Percentiles rank a stretch among this genome's conserved stretches.
Evolutionary conservation across 2,888 invertebrate species (phyloP).

Genomic region (Caenorhabditis wallacei): DNA sequence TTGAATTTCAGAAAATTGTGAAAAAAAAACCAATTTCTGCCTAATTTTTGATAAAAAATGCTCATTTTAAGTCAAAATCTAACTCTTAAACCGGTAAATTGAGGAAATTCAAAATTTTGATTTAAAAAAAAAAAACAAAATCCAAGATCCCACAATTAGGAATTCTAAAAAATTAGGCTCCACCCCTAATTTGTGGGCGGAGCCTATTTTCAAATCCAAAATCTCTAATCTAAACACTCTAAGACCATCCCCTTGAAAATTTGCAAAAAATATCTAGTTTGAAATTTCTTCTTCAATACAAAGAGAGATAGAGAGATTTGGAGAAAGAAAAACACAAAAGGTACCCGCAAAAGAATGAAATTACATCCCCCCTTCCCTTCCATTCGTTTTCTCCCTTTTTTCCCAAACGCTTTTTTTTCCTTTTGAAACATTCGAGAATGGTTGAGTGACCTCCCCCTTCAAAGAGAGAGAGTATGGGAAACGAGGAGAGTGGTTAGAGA

Average conservation of each 20-base stretch:
- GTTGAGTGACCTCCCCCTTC: constrained; percentile 47
- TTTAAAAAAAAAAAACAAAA: no score
- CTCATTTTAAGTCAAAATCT: no score
- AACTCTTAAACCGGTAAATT: no score
- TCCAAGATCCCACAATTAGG: no score
- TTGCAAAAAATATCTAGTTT: constrained; percentile 32
- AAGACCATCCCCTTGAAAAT: background rate
- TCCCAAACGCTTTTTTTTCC: constrained; percentile 11
- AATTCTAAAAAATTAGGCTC: no score
- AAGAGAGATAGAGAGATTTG: background rate
- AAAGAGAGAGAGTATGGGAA: background rate
- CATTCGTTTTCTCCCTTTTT: constrained; percentile 15
- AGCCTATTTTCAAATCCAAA: no score
- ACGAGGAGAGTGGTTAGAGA: background rate
- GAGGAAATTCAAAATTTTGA: no score
- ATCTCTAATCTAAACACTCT: no score
- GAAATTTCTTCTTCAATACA: background rate
- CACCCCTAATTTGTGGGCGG: no score
- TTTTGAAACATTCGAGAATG: constrained; percentile 56
- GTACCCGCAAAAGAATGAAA: constrained; percentile 35
- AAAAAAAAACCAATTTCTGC: no score
- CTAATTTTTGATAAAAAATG: no score
- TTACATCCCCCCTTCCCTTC: constrained; percentile 29
- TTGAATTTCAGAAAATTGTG: no score
- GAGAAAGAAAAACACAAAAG: background rate